Evolutionary conservation across 2,113 vertebrate genomes (phyloP).

Genomic region (Odontophorus gujanensis): DNA sequence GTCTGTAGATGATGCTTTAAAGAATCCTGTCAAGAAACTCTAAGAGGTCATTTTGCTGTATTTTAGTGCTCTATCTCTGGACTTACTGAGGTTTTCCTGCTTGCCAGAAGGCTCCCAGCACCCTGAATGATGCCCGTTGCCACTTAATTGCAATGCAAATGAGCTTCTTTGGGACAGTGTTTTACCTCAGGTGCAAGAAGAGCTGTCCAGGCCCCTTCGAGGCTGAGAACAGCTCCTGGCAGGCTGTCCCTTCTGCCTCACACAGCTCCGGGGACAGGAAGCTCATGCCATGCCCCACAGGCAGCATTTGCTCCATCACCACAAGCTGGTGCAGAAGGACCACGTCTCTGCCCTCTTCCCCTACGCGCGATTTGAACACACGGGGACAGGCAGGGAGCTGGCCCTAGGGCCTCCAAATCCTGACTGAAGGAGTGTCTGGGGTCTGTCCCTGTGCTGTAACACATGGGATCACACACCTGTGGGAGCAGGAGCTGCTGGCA

Average conservation of each 20-base stretch:
- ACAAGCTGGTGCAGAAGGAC: background rate
- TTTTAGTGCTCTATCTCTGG: background rate
- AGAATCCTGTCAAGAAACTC: background rate
- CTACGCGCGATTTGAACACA: background rate
- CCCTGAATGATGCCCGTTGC: background rate
- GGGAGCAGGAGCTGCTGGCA: background rate
- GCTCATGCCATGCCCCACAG: background rate
- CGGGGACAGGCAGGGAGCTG: background rate
- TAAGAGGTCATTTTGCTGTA: background rate
- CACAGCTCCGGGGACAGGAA: background rate
- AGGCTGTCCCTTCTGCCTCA: background rate
- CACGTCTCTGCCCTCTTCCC: background rate
- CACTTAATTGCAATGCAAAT: background rate
- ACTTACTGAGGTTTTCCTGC: background rate
- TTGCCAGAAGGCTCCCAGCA: background rate
- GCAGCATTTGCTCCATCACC: background rate
- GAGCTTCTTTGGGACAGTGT: background rate
- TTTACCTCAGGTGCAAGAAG: background rate
- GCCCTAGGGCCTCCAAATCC: background rate
- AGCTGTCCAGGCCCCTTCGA: background rate
- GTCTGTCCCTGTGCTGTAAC: background rate
- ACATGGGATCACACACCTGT: fast-evolving
- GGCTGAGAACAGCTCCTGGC: background rate
- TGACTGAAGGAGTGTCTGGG: background rate
- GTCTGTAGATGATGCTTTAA: background rate